A percentile compares a stretch with the other conserved stretches of the same genome.
Conservation (phyloP, 2,113 vertebrate genomes). For the Phrynosoma platyrhinos region DNA sequence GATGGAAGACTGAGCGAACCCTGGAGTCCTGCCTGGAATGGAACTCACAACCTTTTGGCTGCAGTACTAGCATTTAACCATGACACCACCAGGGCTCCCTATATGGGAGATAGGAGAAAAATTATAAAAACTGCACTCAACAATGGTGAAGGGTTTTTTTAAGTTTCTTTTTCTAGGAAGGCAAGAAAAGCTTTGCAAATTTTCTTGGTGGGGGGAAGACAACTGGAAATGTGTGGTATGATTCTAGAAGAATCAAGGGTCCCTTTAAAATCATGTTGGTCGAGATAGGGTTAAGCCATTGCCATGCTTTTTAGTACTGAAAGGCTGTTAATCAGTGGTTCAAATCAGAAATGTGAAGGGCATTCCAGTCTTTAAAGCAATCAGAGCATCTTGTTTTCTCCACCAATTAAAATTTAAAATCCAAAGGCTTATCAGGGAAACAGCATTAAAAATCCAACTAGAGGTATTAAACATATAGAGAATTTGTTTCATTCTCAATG, state of each 20-base stretch:
- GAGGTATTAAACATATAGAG: too few species aligned
- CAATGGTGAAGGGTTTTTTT: neutral
- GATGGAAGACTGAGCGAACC: too few species aligned
- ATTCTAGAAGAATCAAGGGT: neutral
- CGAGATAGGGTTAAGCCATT: constrained; percentile 2
- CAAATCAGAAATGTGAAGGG: constrained; percentile 55
- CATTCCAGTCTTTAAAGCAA: constrained; percentile 47
- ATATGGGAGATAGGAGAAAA: neutral
- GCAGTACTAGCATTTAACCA: too few species aligned
- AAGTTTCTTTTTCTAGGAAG: neutral
- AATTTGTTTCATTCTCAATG: too few species aligned
- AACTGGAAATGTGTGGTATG: neutral
- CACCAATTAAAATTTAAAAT: constrained; percentile 40
- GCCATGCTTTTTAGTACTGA: neutral
- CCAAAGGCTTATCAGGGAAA: neutral
- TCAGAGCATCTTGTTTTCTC: constrained; percentile 10
- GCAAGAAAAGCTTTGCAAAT: neutral
- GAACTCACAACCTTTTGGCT: too few species aligned
- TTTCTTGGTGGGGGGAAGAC: too few species aligned
- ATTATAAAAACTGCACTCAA: neutral
- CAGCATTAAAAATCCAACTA: neutral
- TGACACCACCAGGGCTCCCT: too few species aligned
- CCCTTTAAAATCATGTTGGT: neutral
- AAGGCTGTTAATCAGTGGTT: constrained; percentile 39
- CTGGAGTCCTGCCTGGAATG: too few species aligned